Conservation (phyloP, 2,113 vertebrate species). For the Oxygymnocypris stewartii region DNA sequence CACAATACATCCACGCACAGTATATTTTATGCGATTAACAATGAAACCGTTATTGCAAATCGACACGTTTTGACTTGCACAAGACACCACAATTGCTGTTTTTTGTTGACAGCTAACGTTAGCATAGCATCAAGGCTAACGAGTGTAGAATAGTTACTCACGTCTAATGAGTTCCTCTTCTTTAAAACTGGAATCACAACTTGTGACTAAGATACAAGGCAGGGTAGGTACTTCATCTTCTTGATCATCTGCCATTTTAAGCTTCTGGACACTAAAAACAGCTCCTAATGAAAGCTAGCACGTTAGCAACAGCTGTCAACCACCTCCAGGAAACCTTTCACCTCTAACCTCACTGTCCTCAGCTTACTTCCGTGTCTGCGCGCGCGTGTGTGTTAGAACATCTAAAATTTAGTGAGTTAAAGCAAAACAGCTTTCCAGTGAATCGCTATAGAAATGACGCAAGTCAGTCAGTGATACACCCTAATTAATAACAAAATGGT, state of each 20-base stretch:
- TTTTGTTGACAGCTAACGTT: conserved; percentile 30
- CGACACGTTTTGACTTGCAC: too few relatives aligned
- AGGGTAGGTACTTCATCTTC: conserved; percentile 60
- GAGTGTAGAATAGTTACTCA: conserved; percentile 68
- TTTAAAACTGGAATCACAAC: conserved; percentile 80
- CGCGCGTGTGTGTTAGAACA: background rate
- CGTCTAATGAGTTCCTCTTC: conserved; percentile 86
- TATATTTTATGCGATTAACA: background rate
- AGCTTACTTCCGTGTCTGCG: conserved; percentile 13
- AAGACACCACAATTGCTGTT: too few relatives aligned
- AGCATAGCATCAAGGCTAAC: conserved; percentile 39
- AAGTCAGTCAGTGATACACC: background rate
- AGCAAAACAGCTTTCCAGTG: background rate
- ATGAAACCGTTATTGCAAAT: background rate
- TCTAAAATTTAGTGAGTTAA: background rate
- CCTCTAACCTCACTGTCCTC: conserved; percentile 58
- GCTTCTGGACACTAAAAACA: background rate
- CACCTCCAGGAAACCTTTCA: conserved; percentile 59
- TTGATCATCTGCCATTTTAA: conserved; percentile 70
- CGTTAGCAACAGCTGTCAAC: background rate
- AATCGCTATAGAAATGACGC: background rate
- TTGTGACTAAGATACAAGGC: conserved; percentile 84
- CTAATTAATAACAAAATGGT: background rate
- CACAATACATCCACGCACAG: background rate
- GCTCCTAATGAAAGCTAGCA: conserved; percentile 44